These are phyloP conservation scores for Anoura caudifer DNA, from an alignment of 2,113 vertebrate genomes.

Conservation along the genomic window DNA sequence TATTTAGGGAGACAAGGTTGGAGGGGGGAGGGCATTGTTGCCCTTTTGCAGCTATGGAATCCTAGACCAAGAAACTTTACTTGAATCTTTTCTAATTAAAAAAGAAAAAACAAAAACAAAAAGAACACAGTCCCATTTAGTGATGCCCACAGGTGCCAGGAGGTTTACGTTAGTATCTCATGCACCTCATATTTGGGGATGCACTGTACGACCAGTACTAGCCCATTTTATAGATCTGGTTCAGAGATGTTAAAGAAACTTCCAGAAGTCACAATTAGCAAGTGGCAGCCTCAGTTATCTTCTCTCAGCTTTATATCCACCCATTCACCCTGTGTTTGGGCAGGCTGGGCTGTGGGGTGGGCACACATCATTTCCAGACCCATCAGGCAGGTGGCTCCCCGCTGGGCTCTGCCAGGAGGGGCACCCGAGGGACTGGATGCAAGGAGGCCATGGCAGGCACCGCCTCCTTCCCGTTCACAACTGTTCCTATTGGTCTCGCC, in stretches of 20 bases:
- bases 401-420: not conserved
- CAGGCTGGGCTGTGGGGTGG: not conserved
- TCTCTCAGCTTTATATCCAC: not conserved
- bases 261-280: not conserved
- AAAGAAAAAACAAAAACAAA: not conserved
- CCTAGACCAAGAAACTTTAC: not conserved
- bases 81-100: not conserved
- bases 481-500: accelerated
- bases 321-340: not conserved
- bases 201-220: accelerated
- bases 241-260: not conserved
- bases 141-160: not conserved
- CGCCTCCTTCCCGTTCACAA: too few relatives aligned
- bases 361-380: not conserved
- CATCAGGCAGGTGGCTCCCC: not conserved
- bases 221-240: not conserved
- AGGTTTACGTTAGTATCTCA: not conserved
- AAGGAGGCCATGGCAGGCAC: too few relatives aligned
- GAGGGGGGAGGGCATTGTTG: not conserved
- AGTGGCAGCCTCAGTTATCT: not conserved
- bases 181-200: accelerated
- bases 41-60: too few relatives aligned
- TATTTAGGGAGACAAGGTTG: not conserved
- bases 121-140: not conserved
- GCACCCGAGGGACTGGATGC: accelerated